These are phyloP conservation scores for Acipenser oxyrinchus DNA, from an alignment of 2,797 vertebrate species.

Conservation along the genomic window DNA sequence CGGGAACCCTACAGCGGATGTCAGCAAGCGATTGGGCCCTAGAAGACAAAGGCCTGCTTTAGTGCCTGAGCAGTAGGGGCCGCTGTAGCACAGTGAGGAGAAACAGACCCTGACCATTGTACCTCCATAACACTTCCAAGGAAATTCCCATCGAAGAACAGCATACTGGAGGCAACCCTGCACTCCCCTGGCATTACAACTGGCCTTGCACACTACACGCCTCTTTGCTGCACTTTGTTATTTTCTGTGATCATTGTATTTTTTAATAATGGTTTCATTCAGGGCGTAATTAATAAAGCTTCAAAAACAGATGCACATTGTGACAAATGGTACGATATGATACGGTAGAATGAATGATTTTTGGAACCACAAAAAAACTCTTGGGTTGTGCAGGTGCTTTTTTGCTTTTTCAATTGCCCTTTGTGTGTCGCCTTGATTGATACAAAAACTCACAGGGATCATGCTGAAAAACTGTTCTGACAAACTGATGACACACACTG, in stretches of 20 bases:
- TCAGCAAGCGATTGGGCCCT: no score
- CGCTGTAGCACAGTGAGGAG: no score
- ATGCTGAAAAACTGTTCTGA: slow-evolving; percentile 11
- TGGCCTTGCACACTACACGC: slow-evolving; percentile 27
- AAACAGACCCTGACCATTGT: no score
- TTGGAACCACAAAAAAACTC: not conserved
- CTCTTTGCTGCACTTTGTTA: slow-evolving; percentile 46
- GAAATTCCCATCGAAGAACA: no score
- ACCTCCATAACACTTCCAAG: no score
- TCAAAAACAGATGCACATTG: slow-evolving; percentile 32
- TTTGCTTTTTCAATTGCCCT: not conserved
- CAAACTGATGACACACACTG: slow-evolving; percentile 2
- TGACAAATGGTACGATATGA: slow-evolving; percentile 31
- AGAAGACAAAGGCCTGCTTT: no score
- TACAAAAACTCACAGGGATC: slow-evolving; percentile 13
- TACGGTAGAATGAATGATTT: not conserved
- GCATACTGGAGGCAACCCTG: no score
- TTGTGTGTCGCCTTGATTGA: slow-evolving; percentile 14
- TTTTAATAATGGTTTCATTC: slow-evolving; percentile 62
- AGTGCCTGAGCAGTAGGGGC: no score
- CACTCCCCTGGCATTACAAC: no score
- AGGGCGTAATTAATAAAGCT: slow-evolving; percentile 52
- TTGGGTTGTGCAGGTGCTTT: slow-evolving; percentile 11
- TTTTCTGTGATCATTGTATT: slow-evolving; percentile 58
- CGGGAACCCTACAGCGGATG: no score